Evolutionary conservation across 1,140 invertebrate genomes (phyloP), one percentile per base, ranked within the genome.

Genomic region (Euura saliciscinereae): DNA sequence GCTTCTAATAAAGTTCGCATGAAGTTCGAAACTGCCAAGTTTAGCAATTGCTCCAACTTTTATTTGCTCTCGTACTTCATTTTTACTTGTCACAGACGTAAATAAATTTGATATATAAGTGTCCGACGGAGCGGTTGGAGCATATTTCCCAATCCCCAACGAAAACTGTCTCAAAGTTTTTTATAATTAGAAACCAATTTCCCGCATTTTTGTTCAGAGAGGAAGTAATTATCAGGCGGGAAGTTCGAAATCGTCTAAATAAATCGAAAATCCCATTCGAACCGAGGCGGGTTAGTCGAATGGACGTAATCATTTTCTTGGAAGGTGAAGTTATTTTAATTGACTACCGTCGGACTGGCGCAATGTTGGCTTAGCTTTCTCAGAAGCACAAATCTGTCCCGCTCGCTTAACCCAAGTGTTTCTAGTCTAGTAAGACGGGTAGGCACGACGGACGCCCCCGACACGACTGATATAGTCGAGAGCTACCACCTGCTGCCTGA

Each of bases 281-380:
- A 59, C 5, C 10, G 51, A 11, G 28, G 28, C 28, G 28, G 28
- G 28, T 28, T 28, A 28, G 28, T 28, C 28, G 28, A 28, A 28
- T 28, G 28, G 28, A 1, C 13, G 13, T 59, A 8, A 3, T 59
- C 51, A 59, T 59, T n/a, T 59, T 59, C 51, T 59, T 59, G 51
- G 51, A 59, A 59, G 51, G 51, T 59, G 51, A n/a, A 59, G 51
- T 59, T 59, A 59, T 59, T 59, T 59, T 59, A 59, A 59, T 59
- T 59, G 51, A 59, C 51, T 5, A 11, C 51, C 3, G 51, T 8
- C 28, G 28, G 28, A 28, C 28, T 28, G 51, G 51, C 51, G 51
- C 6, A n/a, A 59, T 28, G 28, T 28, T 28, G 28, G 28, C 28
- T 28, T 28, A 28, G 13, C 51, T 8, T 59, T 59, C 51, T n/a